Base-by-base conservation (phyloP, 2,888 invertebrate species). In the Drosophila parthenogenetica region DNA sequence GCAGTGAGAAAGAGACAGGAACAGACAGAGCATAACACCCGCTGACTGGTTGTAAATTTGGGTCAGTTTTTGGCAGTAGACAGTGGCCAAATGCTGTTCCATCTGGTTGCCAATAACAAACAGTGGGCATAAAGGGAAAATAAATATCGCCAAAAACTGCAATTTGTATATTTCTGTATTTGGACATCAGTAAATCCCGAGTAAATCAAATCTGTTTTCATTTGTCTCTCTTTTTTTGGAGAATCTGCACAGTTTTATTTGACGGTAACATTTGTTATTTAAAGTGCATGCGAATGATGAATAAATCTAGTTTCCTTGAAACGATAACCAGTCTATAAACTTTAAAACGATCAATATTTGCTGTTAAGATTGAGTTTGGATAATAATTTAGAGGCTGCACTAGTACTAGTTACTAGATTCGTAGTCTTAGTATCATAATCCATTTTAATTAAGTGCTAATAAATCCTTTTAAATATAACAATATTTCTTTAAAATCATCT, bases 11-110 rank as follows among this genome's bases (percentile, higher is more conserved):
- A 35, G 16, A n/a, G 17, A 17, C 17, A 17, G 42, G 39, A 10
- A n/a, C 43, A 46, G 45, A 59, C 13, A 39, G 13, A 35, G 54
- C 17, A 54, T 8, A 14, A n/a, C 32, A 59, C 59, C 53, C 63
- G 35, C 22, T 16, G 64, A 57, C 68, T 67, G 70, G 49, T 51
- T 73, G 61, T 65, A 76, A 87, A 89, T 81, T 89, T 87, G 77
- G 86, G 84, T 84, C 84, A 84, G 67, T 81, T 87, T 89, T 89
- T 76, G 89, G 86, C 87, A 81, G 57, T 65, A 70, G 65, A 63
- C 55, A 61, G 61, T 60, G 59, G 63, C 61, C 68, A 68, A 65
- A 63, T 45, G 40, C 58, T 40, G 53, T 16, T 49, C 50, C 77
- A 68, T 59, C 67, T 61, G 77, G 60, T 49, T 67, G 80, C 66